Base-by-base conservation (phyloP, 2,888 invertebrate species). In the Lepidochitona cinerea region DNA sequence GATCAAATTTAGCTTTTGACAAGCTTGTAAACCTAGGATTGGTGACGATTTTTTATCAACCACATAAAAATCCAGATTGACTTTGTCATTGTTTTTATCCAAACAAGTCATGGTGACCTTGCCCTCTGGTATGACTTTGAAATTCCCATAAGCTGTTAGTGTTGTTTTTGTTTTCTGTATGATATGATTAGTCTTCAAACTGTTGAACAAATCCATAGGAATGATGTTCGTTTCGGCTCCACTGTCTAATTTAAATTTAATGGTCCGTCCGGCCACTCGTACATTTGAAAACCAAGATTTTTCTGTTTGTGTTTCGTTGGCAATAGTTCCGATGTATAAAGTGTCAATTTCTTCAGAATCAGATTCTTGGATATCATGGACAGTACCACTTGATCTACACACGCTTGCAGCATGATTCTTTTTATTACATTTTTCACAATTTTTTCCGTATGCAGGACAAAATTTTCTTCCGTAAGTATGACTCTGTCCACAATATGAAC, bases 401-500 rank as follows among this genome's bases (percentile, higher is more conserved):
- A 67, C 23, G 41, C 53, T 68, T 26, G 41, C 49, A 53, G 75
- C 74, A 37, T 77, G 74, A 68, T 77, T 72, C 35, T 33, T 29
- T 23, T 35, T 49, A 52, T 67, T 49, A 29, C 73, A 73, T 5
- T 36, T 68, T 18, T 68, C 35, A 64, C 70, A 73, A n/a, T 53
- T 36, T 68, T 71, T 72, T 14, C 78, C 75, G 72, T 70, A 76
- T 18, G 78, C 78, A 9, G 76, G 78, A 70, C 76, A 76, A 14
- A 36, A n/a, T 26, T 66, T 54, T 29, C 35, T 52, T 29, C 23
- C 69, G 59, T 73, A 54, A 23, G 9, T 65, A 64, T 72, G 75
- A 23, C 18, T 41, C 18, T 18, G 36, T 6, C 74, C 71, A 72
- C 76, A 71, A 29, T 69, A 70, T 32, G 66, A 49, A 67, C 74